Conservation (phyloP, 2,888 invertebrate genomes). For the Chymomyza amoena region DNA sequence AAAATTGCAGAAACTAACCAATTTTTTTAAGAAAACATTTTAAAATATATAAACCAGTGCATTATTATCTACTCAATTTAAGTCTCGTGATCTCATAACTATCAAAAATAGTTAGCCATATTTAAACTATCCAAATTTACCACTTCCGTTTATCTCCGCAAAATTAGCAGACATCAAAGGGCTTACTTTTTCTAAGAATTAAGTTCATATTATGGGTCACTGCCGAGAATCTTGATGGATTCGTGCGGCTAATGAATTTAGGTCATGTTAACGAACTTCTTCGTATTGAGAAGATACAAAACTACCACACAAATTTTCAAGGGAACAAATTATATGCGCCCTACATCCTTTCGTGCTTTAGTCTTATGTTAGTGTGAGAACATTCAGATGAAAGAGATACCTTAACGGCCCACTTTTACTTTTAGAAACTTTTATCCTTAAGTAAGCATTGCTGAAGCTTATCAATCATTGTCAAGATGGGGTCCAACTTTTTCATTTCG, state of each 20-base stretch:
- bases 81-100: too few relatives aligned
- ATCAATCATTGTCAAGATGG: conserved; percentile 75
- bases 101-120: too few relatives aligned
- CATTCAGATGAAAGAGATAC: background rate
- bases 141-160: background rate
- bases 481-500: conserved; percentile 56
- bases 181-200: background rate
- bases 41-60: too few relatives aligned
- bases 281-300: background rate
- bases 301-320: background rate
- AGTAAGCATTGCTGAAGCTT: conserved; percentile 67
- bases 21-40: too few relatives aligned
- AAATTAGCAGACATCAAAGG: background rate
- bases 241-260: conserved; percentile 17
- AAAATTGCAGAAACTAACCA: too few relatives aligned
- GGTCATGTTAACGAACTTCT: conserved; percentile 28
- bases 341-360: background rate
- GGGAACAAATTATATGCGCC: conserved; percentile 17
- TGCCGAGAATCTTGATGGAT: background rate
- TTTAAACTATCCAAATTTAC: background rate
- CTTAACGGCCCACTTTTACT: conserved; percentile 66
- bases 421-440: conserved; percentile 53
- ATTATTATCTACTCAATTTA: too few relatives aligned
- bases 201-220: background rate
- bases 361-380: background rate